Conservation (phyloP, 2,113 vertebrate species). For the Struthidea cinerea region DNA sequence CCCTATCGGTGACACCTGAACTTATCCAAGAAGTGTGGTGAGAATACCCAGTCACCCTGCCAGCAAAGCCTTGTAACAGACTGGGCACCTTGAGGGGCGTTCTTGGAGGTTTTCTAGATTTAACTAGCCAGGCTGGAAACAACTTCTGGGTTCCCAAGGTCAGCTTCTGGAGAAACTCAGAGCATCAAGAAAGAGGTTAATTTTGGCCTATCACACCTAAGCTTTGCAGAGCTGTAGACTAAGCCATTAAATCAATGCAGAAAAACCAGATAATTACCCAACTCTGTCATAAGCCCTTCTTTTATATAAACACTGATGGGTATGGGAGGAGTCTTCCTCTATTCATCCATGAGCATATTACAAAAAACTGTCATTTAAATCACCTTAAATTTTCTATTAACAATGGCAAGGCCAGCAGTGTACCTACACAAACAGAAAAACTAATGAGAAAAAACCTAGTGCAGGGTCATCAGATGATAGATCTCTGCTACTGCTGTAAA, state of each 20-base stretch:
- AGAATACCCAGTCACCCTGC: neutral
- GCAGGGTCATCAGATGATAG: constrained; percentile 41
- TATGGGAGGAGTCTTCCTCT: neutral
- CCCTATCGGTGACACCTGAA: neutral
- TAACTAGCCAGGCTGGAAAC: neutral
- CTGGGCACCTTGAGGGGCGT: neutral
- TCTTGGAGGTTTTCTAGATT: neutral
- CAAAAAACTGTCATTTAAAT: neutral
- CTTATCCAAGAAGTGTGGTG: neutral
- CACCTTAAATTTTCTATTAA: neutral
- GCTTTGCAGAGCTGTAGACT: neutral
- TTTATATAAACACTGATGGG: neutral
- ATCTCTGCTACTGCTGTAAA: constrained; percentile 43
- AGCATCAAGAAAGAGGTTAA: neutral
- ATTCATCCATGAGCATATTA: neutral
- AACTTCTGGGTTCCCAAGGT: neutral
- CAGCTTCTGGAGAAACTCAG: neutral
- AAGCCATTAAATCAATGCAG: neutral
- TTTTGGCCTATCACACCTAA: neutral
- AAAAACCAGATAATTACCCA: neutral
- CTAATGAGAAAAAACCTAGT: constrained; percentile 2
- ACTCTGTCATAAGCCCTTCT: neutral
- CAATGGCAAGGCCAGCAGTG: neutral
- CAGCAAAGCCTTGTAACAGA: neutral
- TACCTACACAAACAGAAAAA: constrained; percentile 1